Base-by-base conservation (phyloP, 2,797 vertebrate genomes). In the Scarus forsteni region DNA sequence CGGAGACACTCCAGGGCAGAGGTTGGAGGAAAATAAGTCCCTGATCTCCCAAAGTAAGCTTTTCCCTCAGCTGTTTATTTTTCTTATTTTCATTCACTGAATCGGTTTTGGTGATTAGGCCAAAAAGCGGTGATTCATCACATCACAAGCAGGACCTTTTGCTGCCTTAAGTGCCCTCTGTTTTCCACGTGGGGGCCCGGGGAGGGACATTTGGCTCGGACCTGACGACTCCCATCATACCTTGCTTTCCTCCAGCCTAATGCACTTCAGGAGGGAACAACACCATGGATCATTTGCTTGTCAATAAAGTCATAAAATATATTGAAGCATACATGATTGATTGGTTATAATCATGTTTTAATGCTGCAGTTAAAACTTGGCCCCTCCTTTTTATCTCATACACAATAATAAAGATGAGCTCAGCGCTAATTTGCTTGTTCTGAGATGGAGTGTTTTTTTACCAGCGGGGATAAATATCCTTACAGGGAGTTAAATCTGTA, bases 281-380 rank as follows among this genome's bases (percentile, higher is more conserved):
- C 68, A 74, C 18, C 14, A 46, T 48, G 55, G 72, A 81, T 88
- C 68, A 70, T 74, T 75, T 77, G 70, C 67, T 74, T 70, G 80
- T 89, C 88, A 73, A 86, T 86, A 83, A 1, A 39, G 51, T 85
- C 60, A 53, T 81, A 79, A 85, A 86, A 87, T 38, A 38, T 66
- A 69, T 77, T 68, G 73, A 65, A 56, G 69, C 43, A 46, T n/a
- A 11, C 19, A 52, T 67, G 67, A 85, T 81, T 57, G 73, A 88
- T 88, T 65, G 52, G 16, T 66, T 80, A 66, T 35, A 55, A 77
- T 86, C 45, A 66, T 12, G 60, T 72, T 59, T 78, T 80, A 64
- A 75, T 77, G 73, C 43, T 65, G 36, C 59, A 63, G 73, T 61
- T 74, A 61, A 67, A 68, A 64, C 57, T 66, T 70, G 64, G 66